Percentiles rank a stretch among this genome's conserved stretches.
Evolutionary conservation across 1,140 invertebrate species (phyloP).

Genomic region (Cydia splendana): DNA sequence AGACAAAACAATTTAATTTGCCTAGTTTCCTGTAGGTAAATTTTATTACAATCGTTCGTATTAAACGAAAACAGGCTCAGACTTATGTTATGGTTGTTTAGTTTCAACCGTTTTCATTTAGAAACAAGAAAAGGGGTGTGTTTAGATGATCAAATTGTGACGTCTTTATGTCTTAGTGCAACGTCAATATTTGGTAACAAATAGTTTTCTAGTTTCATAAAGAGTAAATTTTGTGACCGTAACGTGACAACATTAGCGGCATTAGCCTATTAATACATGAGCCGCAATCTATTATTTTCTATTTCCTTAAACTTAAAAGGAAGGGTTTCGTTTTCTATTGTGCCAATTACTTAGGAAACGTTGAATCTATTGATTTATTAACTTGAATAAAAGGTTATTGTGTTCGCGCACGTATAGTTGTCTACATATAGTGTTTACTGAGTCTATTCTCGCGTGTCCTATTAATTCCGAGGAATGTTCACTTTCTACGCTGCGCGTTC

Average conservation of each 20-base stretch:
- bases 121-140: no score
- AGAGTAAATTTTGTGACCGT: no score
- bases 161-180: no score
- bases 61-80: not conserved
- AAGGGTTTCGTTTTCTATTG: not conserved
- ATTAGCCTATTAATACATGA: no score
- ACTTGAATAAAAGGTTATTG: conserved; percentile 4
- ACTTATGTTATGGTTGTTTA: not conserved
- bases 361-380: not conserved
- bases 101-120: no score
- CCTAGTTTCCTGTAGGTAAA: not conserved
- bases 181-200: no score
- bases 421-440: not conserved
- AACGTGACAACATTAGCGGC: no score
- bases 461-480: conserved; percentile 34
- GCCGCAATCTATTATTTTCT: no score
- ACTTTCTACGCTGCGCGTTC: conserved; percentile 33
- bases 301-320: no score
- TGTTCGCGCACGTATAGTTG: not conserved
- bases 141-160: no score
- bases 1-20: no score
- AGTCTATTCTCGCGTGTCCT: conserved; percentile 14
- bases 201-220: no score
- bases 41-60: not conserved
- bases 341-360: not conserved